Evolutionary conservation across 2,113 vertebrate species (phyloP).

Genomic region (Antidorcas marsupialis): DNA sequence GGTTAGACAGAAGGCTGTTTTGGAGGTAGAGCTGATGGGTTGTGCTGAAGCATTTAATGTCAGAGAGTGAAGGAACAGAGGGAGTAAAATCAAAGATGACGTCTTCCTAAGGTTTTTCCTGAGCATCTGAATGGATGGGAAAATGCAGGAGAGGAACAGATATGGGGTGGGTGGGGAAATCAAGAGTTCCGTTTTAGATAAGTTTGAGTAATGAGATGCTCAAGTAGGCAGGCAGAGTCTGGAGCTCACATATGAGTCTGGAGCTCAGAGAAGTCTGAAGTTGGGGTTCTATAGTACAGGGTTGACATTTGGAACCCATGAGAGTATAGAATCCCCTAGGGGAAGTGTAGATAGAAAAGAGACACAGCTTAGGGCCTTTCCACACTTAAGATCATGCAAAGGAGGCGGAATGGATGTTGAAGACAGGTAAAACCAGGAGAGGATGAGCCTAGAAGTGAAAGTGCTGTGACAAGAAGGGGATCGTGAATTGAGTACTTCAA

Average conservation of each 20-base stretch:
- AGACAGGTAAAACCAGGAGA: neutral
- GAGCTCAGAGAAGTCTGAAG: neutral
- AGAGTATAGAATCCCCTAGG: neutral
- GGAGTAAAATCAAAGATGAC: neutral
- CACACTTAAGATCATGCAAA: neutral
- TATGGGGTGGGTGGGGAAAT: neutral
- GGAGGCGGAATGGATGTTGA: neutral
- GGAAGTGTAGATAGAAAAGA: neutral
- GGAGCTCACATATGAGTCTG: neutral
- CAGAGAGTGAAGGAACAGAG: neutral
- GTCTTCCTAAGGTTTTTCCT: neutral
- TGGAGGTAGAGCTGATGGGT: neutral
- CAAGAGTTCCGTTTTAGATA: neutral
- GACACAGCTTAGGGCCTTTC: neutral
- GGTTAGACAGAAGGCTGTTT: neutral
- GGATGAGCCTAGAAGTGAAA: neutral
- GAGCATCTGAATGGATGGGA: neutral
- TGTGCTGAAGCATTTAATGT: neutral
- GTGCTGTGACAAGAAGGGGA: neutral
- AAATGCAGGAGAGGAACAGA: neutral
- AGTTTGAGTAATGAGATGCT: neutral
- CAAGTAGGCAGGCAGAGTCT: neutral
- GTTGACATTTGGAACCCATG: neutral
- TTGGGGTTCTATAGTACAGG: neutral
- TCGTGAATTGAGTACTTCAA: neutral